These are phyloP conservation scores for Orchesella cincta DNA, from an alignment of 1,140 invertebrate genomes.

Conservation along the genomic window DNA sequence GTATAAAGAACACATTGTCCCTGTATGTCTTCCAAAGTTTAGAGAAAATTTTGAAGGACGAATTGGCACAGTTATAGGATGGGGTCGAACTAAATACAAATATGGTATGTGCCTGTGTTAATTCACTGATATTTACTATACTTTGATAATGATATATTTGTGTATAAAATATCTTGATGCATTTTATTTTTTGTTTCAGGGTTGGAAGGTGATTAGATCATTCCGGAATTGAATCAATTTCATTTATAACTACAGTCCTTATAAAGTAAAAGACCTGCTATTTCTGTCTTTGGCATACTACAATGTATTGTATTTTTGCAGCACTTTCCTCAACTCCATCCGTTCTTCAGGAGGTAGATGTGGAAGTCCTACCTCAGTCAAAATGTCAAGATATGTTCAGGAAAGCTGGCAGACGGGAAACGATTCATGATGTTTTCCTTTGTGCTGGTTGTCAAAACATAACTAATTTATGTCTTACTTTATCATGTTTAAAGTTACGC, in stretches of 20 bases:
- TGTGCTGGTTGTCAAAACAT: slow-evolving; percentile 69
- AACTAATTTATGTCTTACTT: neutral
- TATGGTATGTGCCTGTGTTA: slow-evolving; percentile 1
- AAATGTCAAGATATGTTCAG: slow-evolving; percentile 88
- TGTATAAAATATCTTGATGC: neutral
- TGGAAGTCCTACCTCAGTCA: slow-evolving; percentile 88
- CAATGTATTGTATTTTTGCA: slow-evolving; percentile 37
- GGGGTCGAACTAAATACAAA: slow-evolving; percentile 73
- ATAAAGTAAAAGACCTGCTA: neutral
- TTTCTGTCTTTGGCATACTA: neutral
- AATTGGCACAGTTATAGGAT: slow-evolving; percentile 84
- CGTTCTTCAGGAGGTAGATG: slow-evolving; percentile 67
- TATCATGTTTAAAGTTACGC: neutral
- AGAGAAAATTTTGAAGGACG: slow-evolving; percentile 75
- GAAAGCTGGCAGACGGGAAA: slow-evolving; percentile 81
- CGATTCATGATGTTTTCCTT: slow-evolving; percentile 88
- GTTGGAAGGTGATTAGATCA: slow-evolving; percentile 10
- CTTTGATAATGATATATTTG: too few relatives aligned
- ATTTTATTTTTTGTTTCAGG: slow-evolving; percentile 10
- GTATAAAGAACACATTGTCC: slow-evolving; percentile 86
- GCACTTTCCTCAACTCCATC: slow-evolving; percentile 58
- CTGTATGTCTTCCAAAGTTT: slow-evolving; percentile 76
- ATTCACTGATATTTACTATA: too few relatives aligned
- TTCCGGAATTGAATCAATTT: neutral
- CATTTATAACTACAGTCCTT: neutral